Percentiles rank a stretch among this genome's conserved stretches.
These are phyloP conservation scores for Flexamia atlantica DNA, from an alignment of 2,888 invertebrate species.

Conservation along the genomic window DNA sequence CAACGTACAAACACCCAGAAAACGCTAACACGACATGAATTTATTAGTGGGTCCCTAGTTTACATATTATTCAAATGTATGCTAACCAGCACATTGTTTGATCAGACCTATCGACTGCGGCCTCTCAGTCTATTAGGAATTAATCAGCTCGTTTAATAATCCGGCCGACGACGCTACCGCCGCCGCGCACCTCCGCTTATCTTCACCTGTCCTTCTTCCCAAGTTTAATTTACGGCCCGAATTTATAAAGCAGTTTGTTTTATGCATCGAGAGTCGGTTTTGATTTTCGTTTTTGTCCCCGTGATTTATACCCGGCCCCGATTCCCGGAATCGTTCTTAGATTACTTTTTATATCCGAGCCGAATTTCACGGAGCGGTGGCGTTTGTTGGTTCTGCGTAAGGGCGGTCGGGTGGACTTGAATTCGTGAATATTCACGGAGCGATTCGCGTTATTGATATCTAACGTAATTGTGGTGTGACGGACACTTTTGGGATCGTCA, in stretches of 20 bases:
- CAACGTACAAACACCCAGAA: constrained; percentile 6
- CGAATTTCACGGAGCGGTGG: constrained; percentile 5
- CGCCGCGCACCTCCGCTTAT: constrained; percentile 22
- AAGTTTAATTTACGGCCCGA: constrained; percentile 49
- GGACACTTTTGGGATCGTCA: no score
- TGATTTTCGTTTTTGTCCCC: constrained; percentile 54
- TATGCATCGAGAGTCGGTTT: constrained; percentile 53
- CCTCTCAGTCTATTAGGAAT: constrained; percentile 60
- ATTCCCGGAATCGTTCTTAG: constrained; percentile 2
- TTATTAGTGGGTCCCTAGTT: constrained; percentile 59
- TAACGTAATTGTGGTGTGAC: no score
- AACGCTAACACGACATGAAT: constrained; percentile 60
- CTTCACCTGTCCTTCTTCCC: constrained; percentile 30
- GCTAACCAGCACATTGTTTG: constrained; percentile 62
- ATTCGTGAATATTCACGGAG: neutral
- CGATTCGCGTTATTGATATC: no score
- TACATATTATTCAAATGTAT: constrained; percentile 62
- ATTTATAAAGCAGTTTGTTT: constrained; percentile 58
- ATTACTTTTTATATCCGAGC: constrained; percentile 23
- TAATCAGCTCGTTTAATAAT: constrained; percentile 62
- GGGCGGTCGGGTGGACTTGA: neutral
- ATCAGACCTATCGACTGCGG: constrained; percentile 41
- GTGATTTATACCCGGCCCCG: constrained; percentile 25
- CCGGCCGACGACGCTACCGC: constrained; percentile 12
- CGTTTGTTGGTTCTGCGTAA: neutral